A percentile compares a stretch with the other conserved stretches of the same genome.
Evolutionary conservation across 1,140 invertebrate species (phyloP).

Genomic region (Lordiphosa clarofinis): DNA sequence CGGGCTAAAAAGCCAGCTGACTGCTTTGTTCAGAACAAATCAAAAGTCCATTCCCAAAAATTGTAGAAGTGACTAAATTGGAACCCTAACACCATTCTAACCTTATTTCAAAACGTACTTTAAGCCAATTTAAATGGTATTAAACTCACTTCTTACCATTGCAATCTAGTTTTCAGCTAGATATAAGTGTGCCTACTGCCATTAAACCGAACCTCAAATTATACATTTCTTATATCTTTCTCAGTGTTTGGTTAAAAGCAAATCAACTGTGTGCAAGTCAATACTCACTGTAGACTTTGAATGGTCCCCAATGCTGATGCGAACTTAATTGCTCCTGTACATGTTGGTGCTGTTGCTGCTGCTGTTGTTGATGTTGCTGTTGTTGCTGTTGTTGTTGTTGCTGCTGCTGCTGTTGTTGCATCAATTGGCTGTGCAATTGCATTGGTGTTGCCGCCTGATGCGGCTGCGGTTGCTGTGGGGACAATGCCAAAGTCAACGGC

Average conservation of each 20-base stretch:
- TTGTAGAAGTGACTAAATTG: no score
- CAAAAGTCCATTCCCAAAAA: no score
- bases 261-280: slow-evolving; percentile 36
- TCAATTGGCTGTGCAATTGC: slow-evolving; percentile 71
- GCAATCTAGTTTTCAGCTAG: no score
- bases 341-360: slow-evolving; percentile 58
- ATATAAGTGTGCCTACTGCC: no score
- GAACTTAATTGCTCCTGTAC: slow-evolving; percentile 69
- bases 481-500: slow-evolving; percentile 68
- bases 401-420: slow-evolving; percentile 59
- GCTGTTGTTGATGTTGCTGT: slow-evolving; percentile 52
- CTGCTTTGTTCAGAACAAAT: no score
- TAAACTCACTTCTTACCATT: no score
- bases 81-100: no score
- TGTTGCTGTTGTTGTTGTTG: slow-evolving; percentile 59
- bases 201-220: no score
- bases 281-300: slow-evolving; percentile 85
- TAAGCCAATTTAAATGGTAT: no score
- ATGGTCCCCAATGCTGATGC: slow-evolving; percentile 79
- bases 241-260: background rate
- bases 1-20: no score
- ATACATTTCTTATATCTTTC: background rate
- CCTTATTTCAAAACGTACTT: no score
- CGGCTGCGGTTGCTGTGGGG: slow-evolving; percentile 67
- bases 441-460: slow-evolving; percentile 51